Base-by-base conservation (phyloP, 2,113 vertebrate species). In the Anolis sagrei region DNA sequence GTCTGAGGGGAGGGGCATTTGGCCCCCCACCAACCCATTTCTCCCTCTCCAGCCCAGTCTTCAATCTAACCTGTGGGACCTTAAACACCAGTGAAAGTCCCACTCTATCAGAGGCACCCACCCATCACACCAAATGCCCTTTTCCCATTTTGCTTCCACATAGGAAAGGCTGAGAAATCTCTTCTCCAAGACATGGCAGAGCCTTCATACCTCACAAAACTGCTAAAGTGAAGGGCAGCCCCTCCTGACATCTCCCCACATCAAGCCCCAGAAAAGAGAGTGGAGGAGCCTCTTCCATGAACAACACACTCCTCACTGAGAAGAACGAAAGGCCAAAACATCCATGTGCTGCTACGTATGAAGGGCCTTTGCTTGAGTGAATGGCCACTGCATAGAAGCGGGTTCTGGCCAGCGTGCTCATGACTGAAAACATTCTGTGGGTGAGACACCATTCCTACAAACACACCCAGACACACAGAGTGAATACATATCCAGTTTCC, bases 401-500 rank as follows among this genome's bases (percentile, higher is more conserved):
- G 87, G 91, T 95, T 95, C 94, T 94, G 95, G 94, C 95, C 95
- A 95, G 95, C 89, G 92, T 92, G 88, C 94, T 94, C 94, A 95
- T 94, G 87, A 93, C 89, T 62, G 69, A 93, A 94, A 94, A 93
- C 91, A 94, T 87, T 88, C 92, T 91, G 91, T 91, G 90, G 91
- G 91, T 87, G 91, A 95, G 87, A 89, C 93, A 87, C 88, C 89
- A 86, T 86, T 89, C 94, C 92, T 92, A 92, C 81, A 89, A 89
- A 87, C 81, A 88, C 84, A 79, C 5, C 92, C 81, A 91, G 85
- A 95, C 93, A 87, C 89, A 92, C 86, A 91, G 92, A 8, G 58
- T 70, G 95, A 93, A 93, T 92, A 95, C 94, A 95, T 94, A 95
- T 95, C 94, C 95, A 97, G 95, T 95, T 96, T 94, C 93, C 93